Conservation (phyloP, 2,888 invertebrate genomes). For the Stegana nigrithorax region DNA sequence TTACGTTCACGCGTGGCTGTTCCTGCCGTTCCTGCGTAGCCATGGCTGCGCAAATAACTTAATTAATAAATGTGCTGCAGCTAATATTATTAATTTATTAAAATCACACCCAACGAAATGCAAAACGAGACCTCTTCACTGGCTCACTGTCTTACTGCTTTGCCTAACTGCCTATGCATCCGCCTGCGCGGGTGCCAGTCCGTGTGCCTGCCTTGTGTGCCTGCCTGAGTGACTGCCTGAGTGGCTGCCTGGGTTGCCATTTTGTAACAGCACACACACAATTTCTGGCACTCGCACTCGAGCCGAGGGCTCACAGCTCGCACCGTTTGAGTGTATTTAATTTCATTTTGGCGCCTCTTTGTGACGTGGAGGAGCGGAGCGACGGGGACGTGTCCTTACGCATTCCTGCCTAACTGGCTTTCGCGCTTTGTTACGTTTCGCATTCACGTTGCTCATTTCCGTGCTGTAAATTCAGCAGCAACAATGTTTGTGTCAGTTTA, state of each 20-base stretch:
- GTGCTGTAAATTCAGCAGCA: background rate
- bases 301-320: background rate
- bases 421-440: too few relatives aligned
- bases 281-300: background rate
- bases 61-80: slow-evolving; percentile 21
- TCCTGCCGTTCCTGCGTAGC: too few relatives aligned
- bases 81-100: slow-evolving; percentile 21
- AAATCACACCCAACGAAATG: slow-evolving; percentile 5
- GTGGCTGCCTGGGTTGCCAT: background rate
- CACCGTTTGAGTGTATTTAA: background rate
- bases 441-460: too few relatives aligned
- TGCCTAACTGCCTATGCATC: background rate
- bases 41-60: slow-evolving; percentile 12
- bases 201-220: background rate
- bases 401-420: too few relatives aligned
- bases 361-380: background rate
- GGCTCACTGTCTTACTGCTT: background rate
- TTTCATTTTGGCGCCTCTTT: background rate
- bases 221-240: background rate
- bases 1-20: too few relatives aligned
- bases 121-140: background rate
- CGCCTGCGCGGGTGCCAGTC: background rate
- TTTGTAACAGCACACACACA: background rate
- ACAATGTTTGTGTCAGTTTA: slow-evolving; percentile 20
- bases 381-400: too few relatives aligned